Evolutionary conservation across 2,113 vertebrate genomes (phyloP).

Genomic region (Egretta garzetta): DNA sequence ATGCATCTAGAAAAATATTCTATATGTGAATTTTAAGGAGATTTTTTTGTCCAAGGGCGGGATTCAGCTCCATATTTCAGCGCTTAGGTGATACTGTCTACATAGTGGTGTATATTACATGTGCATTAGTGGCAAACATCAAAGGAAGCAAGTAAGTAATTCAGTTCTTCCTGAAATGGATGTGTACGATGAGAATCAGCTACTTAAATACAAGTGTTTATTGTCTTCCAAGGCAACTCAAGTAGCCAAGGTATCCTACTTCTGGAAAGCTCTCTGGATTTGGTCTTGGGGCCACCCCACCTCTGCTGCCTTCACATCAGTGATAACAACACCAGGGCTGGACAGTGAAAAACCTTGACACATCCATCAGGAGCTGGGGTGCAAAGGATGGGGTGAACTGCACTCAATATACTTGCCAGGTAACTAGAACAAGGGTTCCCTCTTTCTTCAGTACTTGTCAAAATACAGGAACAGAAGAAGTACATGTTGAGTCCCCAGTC

Average conservation of each 20-base stretch:
- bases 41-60: background rate
- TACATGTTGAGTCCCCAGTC: background rate
- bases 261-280: background rate
- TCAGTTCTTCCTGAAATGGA: background rate
- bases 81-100: background rate
- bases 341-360: background rate
- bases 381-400: background rate
- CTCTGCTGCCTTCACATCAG: background rate
- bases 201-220: background rate
- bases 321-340: background rate
- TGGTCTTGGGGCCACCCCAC: background rate
- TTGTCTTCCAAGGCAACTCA: background rate
- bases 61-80: background rate
- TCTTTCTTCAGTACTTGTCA: background rate
- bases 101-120: background rate
- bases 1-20: background rate
- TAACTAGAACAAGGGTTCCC: background rate
- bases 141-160: background rate
- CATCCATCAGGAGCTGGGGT: background rate
- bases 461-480: background rate
- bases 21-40: background rate
- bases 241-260: background rate
- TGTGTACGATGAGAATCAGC: background rate
- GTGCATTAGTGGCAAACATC: background rate
- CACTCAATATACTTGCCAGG: background rate